Percentiles rank a stretch among this genome's conserved stretches.
Evolutionary conservation across 2,888 invertebrate species (phyloP).

Genomic region (Mystacides longicornis): DNA sequence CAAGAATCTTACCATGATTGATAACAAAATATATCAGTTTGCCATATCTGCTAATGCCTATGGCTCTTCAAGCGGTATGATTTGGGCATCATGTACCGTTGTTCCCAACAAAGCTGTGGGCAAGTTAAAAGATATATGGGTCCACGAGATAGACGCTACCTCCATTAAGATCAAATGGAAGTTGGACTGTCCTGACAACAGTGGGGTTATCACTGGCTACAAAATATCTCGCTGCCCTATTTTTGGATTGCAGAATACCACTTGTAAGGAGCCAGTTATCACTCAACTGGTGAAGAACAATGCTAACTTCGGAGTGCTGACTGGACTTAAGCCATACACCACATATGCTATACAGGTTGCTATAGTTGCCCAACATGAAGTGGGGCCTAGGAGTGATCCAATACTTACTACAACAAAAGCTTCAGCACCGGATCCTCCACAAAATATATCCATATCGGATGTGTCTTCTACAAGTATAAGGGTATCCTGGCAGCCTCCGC

Average conservation of each 20-base stretch:
- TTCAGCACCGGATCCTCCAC: constrained; percentile 54
- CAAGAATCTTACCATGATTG: constrained; percentile 54
- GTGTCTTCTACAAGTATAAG: constrained; percentile 56
- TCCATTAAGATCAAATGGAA: constrained; percentile 66
- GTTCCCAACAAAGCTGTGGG: constrained; percentile 39
- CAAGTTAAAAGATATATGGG: constrained; percentile 52
- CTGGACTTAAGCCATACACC: constrained; percentile 62
- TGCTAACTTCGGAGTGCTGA: constrained; percentile 45
- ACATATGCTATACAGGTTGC: constrained; percentile 65
- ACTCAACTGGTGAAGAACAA: constrained; percentile 28
- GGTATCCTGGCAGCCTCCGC: constrained; percentile 63
- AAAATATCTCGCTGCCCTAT: constrained; percentile 68
- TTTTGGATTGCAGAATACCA: constrained; percentile 44
- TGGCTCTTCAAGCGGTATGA: constrained; percentile 70
- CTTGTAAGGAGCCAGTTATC: constrained; percentile 47
- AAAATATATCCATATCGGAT: constrained; percentile 49
- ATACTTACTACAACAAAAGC: constrained; percentile 61
- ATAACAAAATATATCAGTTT: constrained; percentile 60
- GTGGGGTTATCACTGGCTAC: constrained; percentile 66
- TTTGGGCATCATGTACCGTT: constrained; percentile 65
- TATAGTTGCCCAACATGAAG: constrained; percentile 50
- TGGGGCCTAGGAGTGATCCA: constrained; percentile 52
- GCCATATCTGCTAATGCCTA: constrained; percentile 73
- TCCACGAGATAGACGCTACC: constrained; percentile 42
- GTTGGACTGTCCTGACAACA: constrained; percentile 66